Percentiles rank a stretch among this genome's conserved stretches.
Conservation (phyloP, 2,888 invertebrate genomes). For the Oscheius sp. region DNA sequence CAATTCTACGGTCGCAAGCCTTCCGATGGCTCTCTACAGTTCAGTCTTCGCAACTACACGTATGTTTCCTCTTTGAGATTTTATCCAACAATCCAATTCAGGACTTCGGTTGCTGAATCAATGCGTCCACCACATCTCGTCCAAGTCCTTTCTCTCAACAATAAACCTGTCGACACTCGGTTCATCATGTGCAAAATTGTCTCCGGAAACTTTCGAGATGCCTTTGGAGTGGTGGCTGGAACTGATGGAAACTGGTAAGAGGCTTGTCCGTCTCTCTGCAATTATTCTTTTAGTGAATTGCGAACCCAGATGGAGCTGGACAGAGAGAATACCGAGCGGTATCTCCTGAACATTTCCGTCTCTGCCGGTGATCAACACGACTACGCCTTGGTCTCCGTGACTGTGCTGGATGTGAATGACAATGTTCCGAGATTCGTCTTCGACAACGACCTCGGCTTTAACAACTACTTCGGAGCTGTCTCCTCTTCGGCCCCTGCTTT, state of each 20-base stretch:
- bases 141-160: conserved; percentile 65
- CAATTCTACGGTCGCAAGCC: conserved; percentile 50
- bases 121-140: conserved; percentile 69
- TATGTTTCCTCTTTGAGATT: conserved; percentile 38
- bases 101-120: conserved; percentile 69
- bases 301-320: conserved; percentile 70
- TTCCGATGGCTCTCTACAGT: conserved; percentile 62
- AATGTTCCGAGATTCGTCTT: conserved; percentile 87
- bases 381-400: conserved; percentile 66
- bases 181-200: conserved; percentile 71
- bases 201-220: conserved; percentile 68
- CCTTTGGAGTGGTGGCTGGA: too few relatives aligned
- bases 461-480: conserved; percentile 69
- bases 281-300: conserved; percentile 61
- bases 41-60: conserved; percentile 69
- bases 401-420: conserved; percentile 86
- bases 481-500: conserved; percentile 61
- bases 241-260: conserved; percentile 31
- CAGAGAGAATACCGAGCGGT: conserved; percentile 68
- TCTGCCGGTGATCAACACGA: conserved; percentile 66
- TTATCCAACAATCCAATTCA: conserved; percentile 44
- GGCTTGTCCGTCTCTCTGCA: too few relatives aligned
- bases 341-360: conserved; percentile 71
- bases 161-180: conserved; percentile 68
- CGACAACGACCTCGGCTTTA: conserved; percentile 61